Base-by-base conservation (phyloP, 2,113 vertebrate genomes). In the Triplophysa rosa region DNA sequence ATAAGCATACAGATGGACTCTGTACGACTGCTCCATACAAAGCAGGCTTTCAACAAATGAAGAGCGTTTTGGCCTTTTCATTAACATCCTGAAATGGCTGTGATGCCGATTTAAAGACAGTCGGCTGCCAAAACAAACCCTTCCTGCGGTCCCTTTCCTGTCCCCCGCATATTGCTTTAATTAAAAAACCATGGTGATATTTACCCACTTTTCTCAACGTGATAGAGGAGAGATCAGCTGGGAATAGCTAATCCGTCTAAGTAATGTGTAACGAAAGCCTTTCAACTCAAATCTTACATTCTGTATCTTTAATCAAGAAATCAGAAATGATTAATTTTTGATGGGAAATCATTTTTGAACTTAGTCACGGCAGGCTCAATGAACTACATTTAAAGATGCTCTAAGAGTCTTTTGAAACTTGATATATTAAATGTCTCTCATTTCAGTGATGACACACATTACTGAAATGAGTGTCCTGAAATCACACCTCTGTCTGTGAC, bases 241-340 rank as follows among this genome's bases (percentile, higher is more conserved):
- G 75, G 82, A 78, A 74, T 84, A 73, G 79, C 67, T 87, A 90
- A 90, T 87, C 87, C 84, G 61, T 85, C 85, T 84, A 82, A 87
- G 87, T 86, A 87, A 89, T 89, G 67, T 86, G 82, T 77, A 87
- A 81, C 75, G 75, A 90, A 86, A 87, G 71, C 77, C 67, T 90
- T 88, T 84, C 83, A 76, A 80, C 84, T 84, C 67, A 72, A 78
- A 86, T 87, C 84, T 85, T 67, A 82, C 56, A 66, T 77, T 76
- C 84, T 83, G 79, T 86, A 80, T 80, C 70, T 84, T 87, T 86
- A 88, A 88, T 90, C 87, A 87, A 73, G 80, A 71, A 83, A 58
- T 69, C 80, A 67, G 63, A 65, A 88, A 87, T 86, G 81, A 89
- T 86, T 66, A 81, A 87, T 83, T 85, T 40, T 64, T 85, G 40